Base-by-base conservation (phyloP, 2,113 vertebrate species). In the Sinocyclocheilus anophthalmus region DNA sequence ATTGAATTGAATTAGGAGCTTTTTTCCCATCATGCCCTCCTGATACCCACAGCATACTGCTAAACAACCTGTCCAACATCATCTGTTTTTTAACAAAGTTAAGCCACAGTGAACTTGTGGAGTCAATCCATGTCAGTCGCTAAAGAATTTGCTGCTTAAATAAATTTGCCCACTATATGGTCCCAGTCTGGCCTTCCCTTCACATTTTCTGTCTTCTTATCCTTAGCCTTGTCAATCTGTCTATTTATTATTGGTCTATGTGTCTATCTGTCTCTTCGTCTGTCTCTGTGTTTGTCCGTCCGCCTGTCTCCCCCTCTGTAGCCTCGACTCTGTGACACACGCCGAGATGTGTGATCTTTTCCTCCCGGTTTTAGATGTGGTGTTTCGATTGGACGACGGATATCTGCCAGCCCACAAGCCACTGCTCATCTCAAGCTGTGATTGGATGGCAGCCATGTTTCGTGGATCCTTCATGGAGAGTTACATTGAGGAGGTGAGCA, bases 381-480 rank as follows among this genome's bases (percentile, higher is more conserved):
- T 96, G 91, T 97, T 97, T 91, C 93, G 87, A 0, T 91, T 97
- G 92, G 97, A 97, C 0, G 95, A 97, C 0, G 96, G 96, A 24
- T 93, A 86, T 2, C 94, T 97, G 84, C 96, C 95, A 0, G 96
- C 96, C 0, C 97, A 97, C 90, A 97, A 97, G 88, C 96, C 97
- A 7, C 93, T 97, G 93, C 96, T 97, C 81, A 96, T 97, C 48
- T 96, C 96, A 0, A 96, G 96, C 93, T 97, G 96, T 0, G 96
- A 97, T 92, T 97, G 96, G 96, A 97, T 97, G 97, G 95, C 96
- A 6, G 96, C 97, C 86, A 96, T 97, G 96, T 97, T 97, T 90
- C 96, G 96, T 3, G 96, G 97, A 53, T 95, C 96, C 22, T 97
- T 97, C 90, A 95, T 96, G 84, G 97, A 97, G 92, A 97, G 96